A percentile compares a stretch with the other conserved stretches of the same genome.
Evolutionary conservation across 2,888 invertebrate species (phyloP).

Genomic region (Zygogramma bicolorata): DNA sequence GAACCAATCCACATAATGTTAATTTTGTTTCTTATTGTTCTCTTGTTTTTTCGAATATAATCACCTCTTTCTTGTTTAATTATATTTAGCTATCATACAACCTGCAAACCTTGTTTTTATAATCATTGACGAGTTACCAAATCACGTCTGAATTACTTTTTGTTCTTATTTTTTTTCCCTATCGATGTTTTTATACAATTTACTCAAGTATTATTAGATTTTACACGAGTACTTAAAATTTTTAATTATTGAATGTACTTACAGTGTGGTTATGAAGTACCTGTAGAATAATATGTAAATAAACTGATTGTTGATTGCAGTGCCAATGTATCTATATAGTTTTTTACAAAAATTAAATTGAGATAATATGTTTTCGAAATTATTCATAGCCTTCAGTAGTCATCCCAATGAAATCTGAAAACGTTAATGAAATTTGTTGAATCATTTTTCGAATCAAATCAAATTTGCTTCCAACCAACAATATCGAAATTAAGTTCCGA

Average conservation of each 20-base stretch:
- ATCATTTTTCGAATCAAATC: too few relatives aligned
- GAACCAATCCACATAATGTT: too few relatives aligned
- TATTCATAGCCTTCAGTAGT: too few relatives aligned
- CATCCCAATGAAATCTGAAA: too few relatives aligned
- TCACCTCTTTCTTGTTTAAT: background rate
- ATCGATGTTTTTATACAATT: conserved; percentile 2
- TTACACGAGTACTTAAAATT: conserved; percentile 2
- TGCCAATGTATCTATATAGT: background rate
- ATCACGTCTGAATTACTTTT: background rate
- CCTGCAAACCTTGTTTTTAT: background rate
- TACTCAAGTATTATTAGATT: conserved; percentile 12
- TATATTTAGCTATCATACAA: too few relatives aligned
- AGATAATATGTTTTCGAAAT: background rate
- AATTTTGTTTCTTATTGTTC: too few relatives aligned
- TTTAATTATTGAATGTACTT: background rate
- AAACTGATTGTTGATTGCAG: conserved; percentile 4
- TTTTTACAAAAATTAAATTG: background rate
- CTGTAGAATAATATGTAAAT: conserved; percentile 4
- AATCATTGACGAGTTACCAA: background rate
- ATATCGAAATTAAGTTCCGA: too few relatives aligned
- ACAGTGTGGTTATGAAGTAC: background rate
- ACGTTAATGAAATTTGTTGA: too few relatives aligned
- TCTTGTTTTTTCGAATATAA: too few relatives aligned
- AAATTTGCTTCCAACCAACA: too few relatives aligned
- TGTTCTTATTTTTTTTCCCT: background rate